Conservation (phyloP, 2,797 vertebrate genomes). For the Hyperoplus immaculatus region DNA sequence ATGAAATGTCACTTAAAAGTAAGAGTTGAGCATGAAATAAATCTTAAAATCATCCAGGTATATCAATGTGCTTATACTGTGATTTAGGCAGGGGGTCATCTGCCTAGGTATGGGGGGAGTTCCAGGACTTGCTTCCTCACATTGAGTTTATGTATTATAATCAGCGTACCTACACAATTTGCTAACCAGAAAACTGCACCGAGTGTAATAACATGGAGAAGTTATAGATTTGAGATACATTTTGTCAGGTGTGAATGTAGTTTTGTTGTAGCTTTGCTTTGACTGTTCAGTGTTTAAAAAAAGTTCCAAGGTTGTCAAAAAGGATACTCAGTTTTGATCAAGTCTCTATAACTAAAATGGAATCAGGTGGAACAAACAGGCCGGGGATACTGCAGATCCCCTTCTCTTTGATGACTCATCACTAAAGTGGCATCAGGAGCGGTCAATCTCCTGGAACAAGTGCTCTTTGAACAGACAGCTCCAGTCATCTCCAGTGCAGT, state of each 20-base stretch:
- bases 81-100: slow-evolving; percentile 15
- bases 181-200: not conserved
- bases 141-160: not conserved
- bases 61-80: slow-evolving; percentile 24
- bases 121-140: not conserved
- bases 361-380: slow-evolving; percentile 31
- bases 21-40: not conserved
- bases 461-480: slow-evolving; percentile 55
- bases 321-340: slow-evolving; percentile 3
- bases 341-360: slow-evolving; percentile 5
- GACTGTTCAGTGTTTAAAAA: too few relatives aligned
- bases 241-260: too few relatives aligned
- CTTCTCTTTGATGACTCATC: slow-evolving; percentile 58
- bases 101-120: too few relatives aligned
- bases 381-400: slow-evolving; percentile 24
- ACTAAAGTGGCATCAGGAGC: slow-evolving; percentile 48
- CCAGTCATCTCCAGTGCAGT: slow-evolving; percentile 41
- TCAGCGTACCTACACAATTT: not conserved
- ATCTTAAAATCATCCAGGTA: slow-evolving; percentile 27
- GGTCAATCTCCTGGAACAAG: slow-evolving; percentile 61
- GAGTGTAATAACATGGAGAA: not conserved
- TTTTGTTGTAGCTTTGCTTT: too few relatives aligned
- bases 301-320: too few relatives aligned
- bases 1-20: too few relatives aligned
- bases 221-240: not conserved